phyloP scores from a whole-genome alignment of 2,888 invertebrate species.

The Brenthis daphne region DNA sequence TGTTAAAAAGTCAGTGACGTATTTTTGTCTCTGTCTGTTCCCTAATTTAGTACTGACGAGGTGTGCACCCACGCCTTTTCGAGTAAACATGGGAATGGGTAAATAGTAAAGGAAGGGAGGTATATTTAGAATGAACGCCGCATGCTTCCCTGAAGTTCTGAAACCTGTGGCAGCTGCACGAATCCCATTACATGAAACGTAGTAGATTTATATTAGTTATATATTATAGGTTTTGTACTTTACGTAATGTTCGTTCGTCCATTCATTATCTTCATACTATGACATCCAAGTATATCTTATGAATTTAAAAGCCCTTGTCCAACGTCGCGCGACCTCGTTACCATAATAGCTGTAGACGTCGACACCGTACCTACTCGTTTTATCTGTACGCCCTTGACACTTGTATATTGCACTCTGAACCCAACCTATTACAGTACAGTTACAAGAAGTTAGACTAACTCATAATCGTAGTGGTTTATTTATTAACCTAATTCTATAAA shows the following conservation, averaged over 20 bases:
- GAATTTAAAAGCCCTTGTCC: slow-evolving; percentile 54
- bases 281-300: slow-evolving; percentile 15
- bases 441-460: slow-evolving; percentile 31
- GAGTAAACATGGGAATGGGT: slow-evolving; percentile 76
- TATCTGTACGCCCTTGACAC: slow-evolving; percentile 39
- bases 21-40: slow-evolving; percentile 72
- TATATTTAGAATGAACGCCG: slow-evolving; percentile 79
- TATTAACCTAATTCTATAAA: slow-evolving; percentile 53
- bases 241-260: background rate
- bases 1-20: slow-evolving; percentile 53
- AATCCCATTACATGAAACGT: slow-evolving; percentile 21
- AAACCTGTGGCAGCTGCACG: slow-evolving; percentile 35
- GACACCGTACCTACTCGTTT: slow-evolving; percentile 25
- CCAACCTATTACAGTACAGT: slow-evolving; percentile 30
- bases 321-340: slow-evolving; percentile 51
- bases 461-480: slow-evolving; percentile 36
- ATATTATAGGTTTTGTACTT: background rate
- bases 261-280: slow-evolving; percentile 2
- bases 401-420: slow-evolving; percentile 40
- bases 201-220: background rate
- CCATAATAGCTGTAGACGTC: slow-evolving; percentile 31
- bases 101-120: slow-evolving; percentile 77
- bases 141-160: slow-evolving; percentile 51
- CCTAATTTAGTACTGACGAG: slow-evolving; percentile 71
- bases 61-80: slow-evolving; percentile 75